Evolutionary conservation across 2,888 invertebrate species (phyloP), one percentile per base, ranked within the genome.

Genomic region (Bombylius major): DNA sequence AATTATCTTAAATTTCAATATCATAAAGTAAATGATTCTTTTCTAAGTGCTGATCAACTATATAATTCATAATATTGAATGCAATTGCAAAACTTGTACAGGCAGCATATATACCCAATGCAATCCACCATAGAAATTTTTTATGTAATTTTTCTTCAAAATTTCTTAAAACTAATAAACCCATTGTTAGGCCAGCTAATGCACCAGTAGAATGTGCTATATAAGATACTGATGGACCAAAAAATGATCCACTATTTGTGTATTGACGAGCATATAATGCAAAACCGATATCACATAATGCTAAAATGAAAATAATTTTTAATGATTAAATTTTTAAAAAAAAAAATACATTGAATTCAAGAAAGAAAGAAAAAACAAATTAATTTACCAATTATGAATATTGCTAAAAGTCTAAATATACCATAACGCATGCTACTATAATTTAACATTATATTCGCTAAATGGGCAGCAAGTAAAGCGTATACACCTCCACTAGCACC

Each of bases 401-500:
- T 90, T 60, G 90, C 91, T 65, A 92, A 84, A 62, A 97, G 79
- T 64, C 94, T 79, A 63, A 94, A 81, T 57, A 95, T 84, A 50
- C 95, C 95, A 71, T 94, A 90, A 68, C 93, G 90, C 95, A 96
- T 95, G 71, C 92, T 89, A 74, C 93, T 89, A 77, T 92, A 95
- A 78, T 96, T 96, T 65, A 97, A 79, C 70, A 97, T 78, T 56
- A 97, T 91, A 73, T 98, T 96, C 63, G 97, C 93, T 64, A 98
- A 78, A 76, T 99, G 98, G 53, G 97, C 96, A 11, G 96, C 94
- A 49, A 98, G 77, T 53, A 99, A 79, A 33, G 97, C 96, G 76
- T 98, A 98, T 54, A 97, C 97, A 7, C 98, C 98, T 46, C 96
- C 97, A 55, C 96, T 96, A 13, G 97, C 96, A 55, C 98, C 98